A percentile compares a stretch with the other conserved stretches of the same genome.
phyloP scores from a whole-genome alignment of 1,140 invertebrate species.

The Penaeus indicus region DNA sequence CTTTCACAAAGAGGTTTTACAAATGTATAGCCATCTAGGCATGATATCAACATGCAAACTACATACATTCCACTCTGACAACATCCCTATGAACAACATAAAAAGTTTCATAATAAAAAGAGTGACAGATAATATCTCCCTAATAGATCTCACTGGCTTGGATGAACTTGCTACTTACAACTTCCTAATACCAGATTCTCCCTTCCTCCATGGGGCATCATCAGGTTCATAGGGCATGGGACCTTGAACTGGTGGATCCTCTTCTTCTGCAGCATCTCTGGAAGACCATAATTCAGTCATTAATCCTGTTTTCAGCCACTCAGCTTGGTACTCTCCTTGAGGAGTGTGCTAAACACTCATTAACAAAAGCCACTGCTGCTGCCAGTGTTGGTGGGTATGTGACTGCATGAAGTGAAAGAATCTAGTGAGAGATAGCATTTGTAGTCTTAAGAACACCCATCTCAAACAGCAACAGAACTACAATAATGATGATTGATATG shows the following conservation, averaged over 20 bases:
- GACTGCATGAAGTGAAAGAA: too few relatives aligned
- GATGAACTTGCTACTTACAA: slow-evolving; percentile 59
- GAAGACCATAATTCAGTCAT: not conserved
- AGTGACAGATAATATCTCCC: not conserved
- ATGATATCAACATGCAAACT: too few relatives aligned
- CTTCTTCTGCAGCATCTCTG: slow-evolving; percentile 39
- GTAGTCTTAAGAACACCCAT: too few relatives aligned
- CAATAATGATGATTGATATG: too few relatives aligned
- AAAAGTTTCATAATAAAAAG: not conserved
- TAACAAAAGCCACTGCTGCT: not conserved
- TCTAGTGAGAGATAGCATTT: too few relatives aligned
- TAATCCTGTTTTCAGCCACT: not conserved
- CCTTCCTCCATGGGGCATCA: slow-evolving; percentile 67
- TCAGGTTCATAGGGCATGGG: slow-evolving; percentile 67
- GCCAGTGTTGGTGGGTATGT: too few relatives aligned
- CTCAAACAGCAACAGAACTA: too few relatives aligned
- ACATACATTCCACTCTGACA: too few relatives aligned
- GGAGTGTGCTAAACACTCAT: too few relatives aligned
- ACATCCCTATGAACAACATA: too few relatives aligned
- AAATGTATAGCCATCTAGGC: too few relatives aligned
- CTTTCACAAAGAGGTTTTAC: too few relatives aligned
- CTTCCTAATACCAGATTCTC: slow-evolving; percentile 66
- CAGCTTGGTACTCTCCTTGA: not conserved
- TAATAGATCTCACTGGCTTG: not conserved
- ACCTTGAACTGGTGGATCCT: slow-evolving; percentile 66